A percentile compares a stretch with the other conserved stretches of the same genome.
These are phyloP conservation scores for Lagocephalus sceleratus DNA, from an alignment of 2,797 vertebrate species.

Conservation along the genomic window DNA sequence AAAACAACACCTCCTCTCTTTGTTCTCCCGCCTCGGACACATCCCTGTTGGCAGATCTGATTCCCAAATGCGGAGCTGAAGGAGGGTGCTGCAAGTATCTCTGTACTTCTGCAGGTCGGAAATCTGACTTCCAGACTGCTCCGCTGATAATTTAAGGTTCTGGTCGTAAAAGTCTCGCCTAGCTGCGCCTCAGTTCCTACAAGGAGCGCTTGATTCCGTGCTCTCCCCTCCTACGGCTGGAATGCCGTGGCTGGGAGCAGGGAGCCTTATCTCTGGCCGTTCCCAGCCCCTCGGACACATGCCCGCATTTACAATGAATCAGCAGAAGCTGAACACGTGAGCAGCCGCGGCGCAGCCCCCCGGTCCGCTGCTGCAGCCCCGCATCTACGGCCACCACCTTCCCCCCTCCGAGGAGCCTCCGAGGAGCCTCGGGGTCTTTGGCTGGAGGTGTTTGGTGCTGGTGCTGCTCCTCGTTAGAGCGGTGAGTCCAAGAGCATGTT, in stretches of 20 bases:
- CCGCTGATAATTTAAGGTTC: slow-evolving; percentile 58
- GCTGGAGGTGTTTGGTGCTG: slow-evolving; percentile 19
- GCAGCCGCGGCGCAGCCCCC: neutral
- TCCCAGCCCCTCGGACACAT: slow-evolving; percentile 35
- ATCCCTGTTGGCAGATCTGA: slow-evolving; percentile 38
- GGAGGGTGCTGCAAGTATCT: slow-evolving; percentile 43
- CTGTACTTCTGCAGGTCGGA: slow-evolving; percentile 34
- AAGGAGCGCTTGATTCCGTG: slow-evolving; percentile 44
- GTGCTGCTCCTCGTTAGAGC: slow-evolving; percentile 6
- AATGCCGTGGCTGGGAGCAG: slow-evolving; percentile 44
- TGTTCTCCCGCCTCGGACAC: slow-evolving; percentile 42
- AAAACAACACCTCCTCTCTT: slow-evolving; percentile 49
- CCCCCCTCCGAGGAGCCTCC: slow-evolving; percentile 19
- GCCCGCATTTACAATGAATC: slow-evolving; percentile 30
- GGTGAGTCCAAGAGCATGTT: no score
- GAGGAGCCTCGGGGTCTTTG: slow-evolving; percentile 12
- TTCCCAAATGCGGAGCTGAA: slow-evolving; percentile 35
- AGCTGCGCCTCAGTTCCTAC: slow-evolving; percentile 57
- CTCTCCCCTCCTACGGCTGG: slow-evolving; percentile 61
- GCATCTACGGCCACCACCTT: slow-evolving; percentile 39
- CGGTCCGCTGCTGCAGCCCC: slow-evolving; percentile 19
- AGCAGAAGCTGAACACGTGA: slow-evolving; percentile 6
- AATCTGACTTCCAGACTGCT: slow-evolving; percentile 60
- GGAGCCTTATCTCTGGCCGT: slow-evolving; percentile 40
- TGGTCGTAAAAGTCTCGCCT: slow-evolving; percentile 58